These are phyloP conservation scores for Falcunculus frontatus DNA, from an alignment of 2,113 vertebrate species.

Conservation along the genomic window DNA sequence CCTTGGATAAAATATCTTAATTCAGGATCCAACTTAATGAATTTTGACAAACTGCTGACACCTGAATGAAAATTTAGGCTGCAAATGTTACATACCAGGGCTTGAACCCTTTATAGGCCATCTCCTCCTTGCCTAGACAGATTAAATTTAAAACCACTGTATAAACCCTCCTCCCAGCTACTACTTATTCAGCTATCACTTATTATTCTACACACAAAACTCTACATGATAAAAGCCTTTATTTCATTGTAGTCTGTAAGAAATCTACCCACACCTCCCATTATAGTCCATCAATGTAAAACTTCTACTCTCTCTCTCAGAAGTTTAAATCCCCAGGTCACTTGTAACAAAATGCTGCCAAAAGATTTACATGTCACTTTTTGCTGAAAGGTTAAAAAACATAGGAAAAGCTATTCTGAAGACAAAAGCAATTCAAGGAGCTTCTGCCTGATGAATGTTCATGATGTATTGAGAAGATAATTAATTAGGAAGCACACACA, in stretches of 20 bases:
- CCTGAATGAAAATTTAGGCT: background rate
- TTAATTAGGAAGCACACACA: background rate
- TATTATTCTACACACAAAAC: background rate
- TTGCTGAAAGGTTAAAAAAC: background rate
- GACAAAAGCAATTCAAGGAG: background rate
- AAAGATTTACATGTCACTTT: background rate
- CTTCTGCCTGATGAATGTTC: background rate
- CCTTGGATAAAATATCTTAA: background rate
- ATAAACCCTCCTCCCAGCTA: background rate
- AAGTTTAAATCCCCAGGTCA: background rate
- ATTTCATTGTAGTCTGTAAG: background rate
- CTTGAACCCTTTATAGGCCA: background rate
- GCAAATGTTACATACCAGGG: background rate
- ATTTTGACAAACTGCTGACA: background rate
- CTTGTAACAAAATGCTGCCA: background rate
- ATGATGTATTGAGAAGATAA: background rate
- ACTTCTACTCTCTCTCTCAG: background rate
- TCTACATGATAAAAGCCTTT: background rate
- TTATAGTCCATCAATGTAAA: background rate
- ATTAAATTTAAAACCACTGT: background rate
- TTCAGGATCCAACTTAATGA: background rate
- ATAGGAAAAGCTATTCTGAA: background rate
- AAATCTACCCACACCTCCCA: background rate
- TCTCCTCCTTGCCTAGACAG: background rate
- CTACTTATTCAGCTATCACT: background rate